Percentiles rank a stretch among this genome's conserved stretches.
phyloP scores from a whole-genome alignment of 2,888 invertebrate genomes.

The Sesamia inferens region DNA sequence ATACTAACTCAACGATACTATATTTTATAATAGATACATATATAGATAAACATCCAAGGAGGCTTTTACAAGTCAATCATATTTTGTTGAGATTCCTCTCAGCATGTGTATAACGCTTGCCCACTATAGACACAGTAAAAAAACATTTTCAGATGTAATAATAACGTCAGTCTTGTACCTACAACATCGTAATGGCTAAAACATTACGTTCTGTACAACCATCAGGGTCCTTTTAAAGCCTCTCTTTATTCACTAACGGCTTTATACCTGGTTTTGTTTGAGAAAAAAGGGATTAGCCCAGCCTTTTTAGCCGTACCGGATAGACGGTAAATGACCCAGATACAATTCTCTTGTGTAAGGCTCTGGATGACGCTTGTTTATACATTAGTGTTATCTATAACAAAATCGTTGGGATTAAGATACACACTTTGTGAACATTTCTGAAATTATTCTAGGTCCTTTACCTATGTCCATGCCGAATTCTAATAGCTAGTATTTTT shows the following conservation, averaged over 20 bases:
- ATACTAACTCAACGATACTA: too few relatives aligned
- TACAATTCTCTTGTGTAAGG: constrained; percentile 33
- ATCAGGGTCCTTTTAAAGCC: constrained; percentile 14
- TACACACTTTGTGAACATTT: neutral
- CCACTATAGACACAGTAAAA: neutral
- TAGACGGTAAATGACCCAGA: constrained; percentile 33
- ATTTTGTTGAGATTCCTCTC: too few relatives aligned
- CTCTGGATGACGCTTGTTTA: constrained; percentile 27
- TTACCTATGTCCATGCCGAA: too few relatives aligned
- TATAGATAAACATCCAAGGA: too few relatives aligned
- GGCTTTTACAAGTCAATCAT: too few relatives aligned
- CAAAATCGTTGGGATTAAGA: constrained; percentile 6
- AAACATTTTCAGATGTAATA: neutral
- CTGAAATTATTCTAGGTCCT: neutral
- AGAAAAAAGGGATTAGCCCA: constrained; percentile 41
- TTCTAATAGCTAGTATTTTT: neutral
- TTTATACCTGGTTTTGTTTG: constrained; percentile 42
- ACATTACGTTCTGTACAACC: constrained; percentile 8
- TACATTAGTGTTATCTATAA: constrained; percentile 32
- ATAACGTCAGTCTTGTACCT: constrained; percentile 7
- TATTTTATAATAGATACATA: too few relatives aligned
- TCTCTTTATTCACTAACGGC: constrained; percentile 39
- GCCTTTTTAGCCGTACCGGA: constrained; percentile 1
- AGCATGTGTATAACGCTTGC: neutral
- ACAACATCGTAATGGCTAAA: constrained; percentile 24